Percentiles rank a stretch among this genome's conserved stretches.
These are phyloP conservation scores for Brachyptera putata DNA, from an alignment of 2,888 invertebrate species.

Conservation along the genomic window DNA sequence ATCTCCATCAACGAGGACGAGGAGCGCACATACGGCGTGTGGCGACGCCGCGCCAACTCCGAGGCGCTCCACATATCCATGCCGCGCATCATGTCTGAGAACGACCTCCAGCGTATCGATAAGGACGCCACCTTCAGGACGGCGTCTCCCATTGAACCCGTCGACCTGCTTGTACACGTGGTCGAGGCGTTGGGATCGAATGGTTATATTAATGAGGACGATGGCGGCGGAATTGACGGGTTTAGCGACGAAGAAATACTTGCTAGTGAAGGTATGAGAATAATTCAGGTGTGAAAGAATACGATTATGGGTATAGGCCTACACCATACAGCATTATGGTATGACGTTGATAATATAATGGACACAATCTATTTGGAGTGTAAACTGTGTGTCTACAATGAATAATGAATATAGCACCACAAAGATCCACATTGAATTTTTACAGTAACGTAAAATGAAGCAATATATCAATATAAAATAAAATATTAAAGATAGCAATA, in stretches of 20 bases:
- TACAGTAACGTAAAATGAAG: too few species aligned
- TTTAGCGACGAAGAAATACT: constrained; percentile 72
- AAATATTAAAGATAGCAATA: too few species aligned
- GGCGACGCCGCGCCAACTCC: neutral
- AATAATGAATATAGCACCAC: too few species aligned
- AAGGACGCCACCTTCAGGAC: constrained; percentile 64
- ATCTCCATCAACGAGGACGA: constrained; percentile 27
- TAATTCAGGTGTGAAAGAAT: too few species aligned
- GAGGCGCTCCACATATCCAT: neutral
- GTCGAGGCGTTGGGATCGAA: constrained; percentile 62
- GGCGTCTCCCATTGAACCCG: constrained; percentile 65
- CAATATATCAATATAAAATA: too few species aligned
- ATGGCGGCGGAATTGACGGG: constrained; percentile 51
- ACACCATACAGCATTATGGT: too few species aligned
- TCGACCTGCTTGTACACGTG: constrained; percentile 69
- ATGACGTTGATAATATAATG: too few species aligned
- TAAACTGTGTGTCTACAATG: too few species aligned
- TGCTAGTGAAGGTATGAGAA: constrained; percentile 57
- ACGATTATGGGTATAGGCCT: too few species aligned
- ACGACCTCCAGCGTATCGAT: constrained; percentile 72
- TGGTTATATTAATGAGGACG: constrained; percentile 44
- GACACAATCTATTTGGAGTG: too few species aligned
- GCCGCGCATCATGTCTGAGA: constrained; percentile 65
- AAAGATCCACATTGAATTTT: too few species aligned
- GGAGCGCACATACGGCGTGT: constrained; percentile 13